Percentiles rank a stretch among this genome's conserved stretches.
Evolutionary conservation across 2,888 invertebrate genomes (phyloP).

Genomic region (Amphipyra tragopoginis): DNA sequence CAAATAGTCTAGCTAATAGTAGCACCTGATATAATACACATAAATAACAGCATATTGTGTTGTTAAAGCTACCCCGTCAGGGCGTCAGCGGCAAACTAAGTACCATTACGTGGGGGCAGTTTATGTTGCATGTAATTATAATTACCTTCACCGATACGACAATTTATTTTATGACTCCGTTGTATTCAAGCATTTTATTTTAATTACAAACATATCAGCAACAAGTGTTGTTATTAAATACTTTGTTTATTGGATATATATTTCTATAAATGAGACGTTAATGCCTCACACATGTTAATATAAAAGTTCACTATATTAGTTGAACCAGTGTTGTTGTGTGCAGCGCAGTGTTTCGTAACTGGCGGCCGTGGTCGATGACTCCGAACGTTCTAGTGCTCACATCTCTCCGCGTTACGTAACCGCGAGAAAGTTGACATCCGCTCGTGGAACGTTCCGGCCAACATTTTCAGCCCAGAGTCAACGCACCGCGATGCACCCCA

Average conservation of each 20-base stretch:
- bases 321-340: constrained; percentile 67
- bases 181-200: constrained; percentile 20
- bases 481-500: constrained; percentile 70
- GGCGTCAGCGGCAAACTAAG: constrained; percentile 13
- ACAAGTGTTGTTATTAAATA: constrained; percentile 11
- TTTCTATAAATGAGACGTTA: constrained; percentile 1
- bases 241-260: background rate
- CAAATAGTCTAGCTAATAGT: constrained; percentile 47
- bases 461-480: constrained; percentile 70
- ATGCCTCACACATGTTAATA: constrained; percentile 8
- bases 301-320: constrained; percentile 54
- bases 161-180: constrained; percentile 23
- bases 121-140: constrained; percentile 30
- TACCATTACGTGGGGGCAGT: constrained; percentile 13
- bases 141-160: constrained; percentile 27
- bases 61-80: constrained; percentile 11
- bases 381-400: constrained; percentile 87
- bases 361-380: constrained; percentile 88
- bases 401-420: constrained; percentile 86
- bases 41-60: constrained; percentile 15
- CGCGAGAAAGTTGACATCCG: constrained; percentile 89
- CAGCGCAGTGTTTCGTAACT: constrained; percentile 82
- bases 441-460: constrained; percentile 67
- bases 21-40: constrained; percentile 22
- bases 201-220: constrained; percentile 5